Evolutionary conservation across 1,140 invertebrate species (phyloP), one percentile per base, ranked within the genome.

Genomic region (Tetragnatha versicolor): DNA sequence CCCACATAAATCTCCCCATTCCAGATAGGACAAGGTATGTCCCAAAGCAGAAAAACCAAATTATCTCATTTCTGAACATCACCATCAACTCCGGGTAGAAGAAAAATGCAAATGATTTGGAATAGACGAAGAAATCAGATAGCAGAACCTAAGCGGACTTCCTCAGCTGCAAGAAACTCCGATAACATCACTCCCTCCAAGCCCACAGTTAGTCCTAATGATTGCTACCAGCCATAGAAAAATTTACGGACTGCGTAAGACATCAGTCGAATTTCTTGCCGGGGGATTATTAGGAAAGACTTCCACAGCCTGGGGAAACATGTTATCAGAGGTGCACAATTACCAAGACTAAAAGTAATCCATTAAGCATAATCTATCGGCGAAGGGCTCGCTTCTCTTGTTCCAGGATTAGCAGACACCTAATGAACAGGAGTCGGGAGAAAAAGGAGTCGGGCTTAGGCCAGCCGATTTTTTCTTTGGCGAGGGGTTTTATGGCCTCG

Each of bases 311-410:
- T 22, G 17, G 39, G 29, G 51, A 58, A 35, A 53, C 51, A 58
- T 72, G 51, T 72, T 72, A 72, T 72, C 69, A 72, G 33, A 14
- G 35, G 53, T 58, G 51, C 69, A 72, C 69, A 72, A 72, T 72
- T 72, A 72, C 69, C 35, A 72, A 72, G 69, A 72, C 69, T 72
- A 72, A 72, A 51, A 53, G 53, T 72, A 72, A 72, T 72, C 69
- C 69, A 72, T 72, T 72, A 72, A 72, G 69, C 55, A 72, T 72
- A 72, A 72, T 72, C 69, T 72, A 72, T 53, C 60, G 33, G 35
- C 35, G 49, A 72, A 72, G 27, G 35, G 69, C 45, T 72, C 69
- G 29, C 33, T 42, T 58, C 37, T 72, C 69, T 72, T 58, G 69
- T 58, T 51, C 35, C 14, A n/a, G 51, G 69, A 72, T 72, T 72